Evolutionary conservation across 1,140 invertebrate genomes (phyloP), one percentile per base, ranked within the genome.

Genomic region (Papilio xuthus): DNA sequence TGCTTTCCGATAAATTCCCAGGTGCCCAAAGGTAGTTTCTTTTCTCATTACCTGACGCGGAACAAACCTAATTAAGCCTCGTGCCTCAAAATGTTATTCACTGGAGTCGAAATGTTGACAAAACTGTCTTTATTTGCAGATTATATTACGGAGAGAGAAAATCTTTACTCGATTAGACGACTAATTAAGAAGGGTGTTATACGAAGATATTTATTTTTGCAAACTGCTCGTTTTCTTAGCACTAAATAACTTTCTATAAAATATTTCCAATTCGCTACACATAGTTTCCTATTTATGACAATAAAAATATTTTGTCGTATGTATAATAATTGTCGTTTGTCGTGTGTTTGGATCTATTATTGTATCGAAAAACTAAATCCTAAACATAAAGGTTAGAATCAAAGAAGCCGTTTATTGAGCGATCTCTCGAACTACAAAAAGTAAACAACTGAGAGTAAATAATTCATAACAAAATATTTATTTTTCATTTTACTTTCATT

Each of bases 381-480:
- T 63, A 13, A 12, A n/a, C 4, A 63, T 28, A 28, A 28, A 67
- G 60, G 4, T 15, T 4, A 67, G 60, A 67, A 28, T 28, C 26
- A 15, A 28, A 67, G 60, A 67, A 67, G 32, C n/a, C 26, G 56
- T 60, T 60, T 32, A 67, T 32, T 67, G 60, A 15, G 26, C 60
- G 60, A 26, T 60, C 8, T 28, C 60, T 67, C 26, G 26, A 67
- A 67, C 56, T 60, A 26, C 60, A 67, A 26, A 67, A 32, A 67
- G 60, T 28, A 67, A 67, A 67, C 60, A 67, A 67, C 60, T 28
- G 23, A 67, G n/a, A 67, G 23, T 67, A 67, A 67, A 67, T 67
- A 28, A 67, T 67, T 67, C 60, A 32, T 28, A 67, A 67, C 26
- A 28, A 28, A 67, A 15, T 67, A 28, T 28, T 67, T 67, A 67